These are phyloP conservation scores for Amblyjoppa fuscipennis DNA, from an alignment of 2,888 invertebrate genomes.

Conservation along the genomic window DNA sequence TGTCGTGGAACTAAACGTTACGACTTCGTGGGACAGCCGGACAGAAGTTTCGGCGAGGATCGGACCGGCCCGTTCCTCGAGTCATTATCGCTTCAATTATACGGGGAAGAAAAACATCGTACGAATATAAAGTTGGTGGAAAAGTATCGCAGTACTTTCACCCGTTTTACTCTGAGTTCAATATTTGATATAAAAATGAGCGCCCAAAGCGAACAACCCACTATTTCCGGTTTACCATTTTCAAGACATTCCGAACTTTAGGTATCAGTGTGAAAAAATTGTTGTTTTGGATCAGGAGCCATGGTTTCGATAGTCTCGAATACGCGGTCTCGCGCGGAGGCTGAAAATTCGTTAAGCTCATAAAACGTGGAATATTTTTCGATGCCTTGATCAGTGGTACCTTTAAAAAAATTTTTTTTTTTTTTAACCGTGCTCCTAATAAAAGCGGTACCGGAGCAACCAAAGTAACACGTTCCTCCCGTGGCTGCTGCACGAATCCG, in stretches of 20 bases:
- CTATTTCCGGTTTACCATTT: too few relatives aligned
- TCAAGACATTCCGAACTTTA: too few relatives aligned
- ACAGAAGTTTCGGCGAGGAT: neutral
- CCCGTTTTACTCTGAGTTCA: neutral
- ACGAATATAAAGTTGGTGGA: neutral
- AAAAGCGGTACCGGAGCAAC: slow-evolving; percentile 13
- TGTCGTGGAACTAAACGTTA: neutral
- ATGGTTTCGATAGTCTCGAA: too few relatives aligned
- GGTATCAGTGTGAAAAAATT: too few relatives aligned
- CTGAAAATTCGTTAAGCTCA: neutral
- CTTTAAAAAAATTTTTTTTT: neutral
- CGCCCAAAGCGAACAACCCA: too few relatives aligned
- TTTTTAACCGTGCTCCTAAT: slow-evolving; percentile 16
- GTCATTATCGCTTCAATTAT: slow-evolving; percentile 16
- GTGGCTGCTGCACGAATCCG: slow-evolving; percentile 63
- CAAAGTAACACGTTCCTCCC: slow-evolving; percentile 47
- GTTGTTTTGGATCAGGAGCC: too few relatives aligned
- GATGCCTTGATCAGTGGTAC: neutral
- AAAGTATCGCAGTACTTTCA: neutral
- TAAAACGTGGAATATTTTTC: slow-evolving; percentile 8
- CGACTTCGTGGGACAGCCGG: neutral
- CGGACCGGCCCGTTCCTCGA: slow-evolving; percentile 10
- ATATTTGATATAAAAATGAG: neutral
- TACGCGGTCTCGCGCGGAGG: neutral
- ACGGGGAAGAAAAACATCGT: neutral